Evolutionary conservation across 1,140 invertebrate genomes (phyloP).

Genomic region (Medauroidea extradentata): DNA sequence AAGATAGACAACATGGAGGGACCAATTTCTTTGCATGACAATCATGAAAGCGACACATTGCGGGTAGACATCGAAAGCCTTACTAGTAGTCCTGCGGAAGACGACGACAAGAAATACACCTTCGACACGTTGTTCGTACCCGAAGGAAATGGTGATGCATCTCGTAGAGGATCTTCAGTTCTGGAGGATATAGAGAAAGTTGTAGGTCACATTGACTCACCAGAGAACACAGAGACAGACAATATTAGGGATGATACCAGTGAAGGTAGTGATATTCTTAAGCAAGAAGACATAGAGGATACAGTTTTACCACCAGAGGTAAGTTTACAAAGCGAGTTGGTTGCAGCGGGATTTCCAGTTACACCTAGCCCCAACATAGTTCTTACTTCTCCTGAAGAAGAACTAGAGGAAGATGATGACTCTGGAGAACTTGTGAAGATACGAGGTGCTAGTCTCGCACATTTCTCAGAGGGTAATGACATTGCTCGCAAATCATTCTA

Average conservation of each 20-base stretch:
- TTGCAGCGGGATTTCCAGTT: not conserved
- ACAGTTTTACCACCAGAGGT: not conserved
- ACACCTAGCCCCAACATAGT: not conserved
- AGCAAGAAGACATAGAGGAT: not conserved
- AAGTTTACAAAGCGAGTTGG: not conserved
- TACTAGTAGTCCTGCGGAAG: no score
- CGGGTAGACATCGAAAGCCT: no score
- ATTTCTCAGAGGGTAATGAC: constrained; percentile 74
- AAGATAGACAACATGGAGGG: no score
- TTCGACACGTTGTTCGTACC: not conserved
- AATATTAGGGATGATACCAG: constrained; percentile 42
- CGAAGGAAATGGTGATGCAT: not conserved
- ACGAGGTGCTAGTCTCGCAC: constrained; percentile 66
- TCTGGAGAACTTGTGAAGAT: constrained; percentile 49
- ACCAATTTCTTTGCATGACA: no score
- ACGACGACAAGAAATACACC: no score
- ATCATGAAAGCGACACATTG: no score
- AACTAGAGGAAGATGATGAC: constrained; percentile 33
- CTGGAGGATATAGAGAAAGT: constrained; percentile 46
- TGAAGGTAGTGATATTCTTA: not conserved
- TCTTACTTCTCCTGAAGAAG: not conserved
- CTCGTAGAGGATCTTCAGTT: not conserved
- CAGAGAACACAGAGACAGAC: constrained; percentile 64
- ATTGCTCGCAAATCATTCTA: constrained; percentile 67
- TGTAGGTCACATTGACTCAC: constrained; percentile 74